Evolutionary conservation across 2,797 vertebrate species (phyloP), one percentile per base, ranked within the genome.

Genomic region (Hybognathus amarus): DNA sequence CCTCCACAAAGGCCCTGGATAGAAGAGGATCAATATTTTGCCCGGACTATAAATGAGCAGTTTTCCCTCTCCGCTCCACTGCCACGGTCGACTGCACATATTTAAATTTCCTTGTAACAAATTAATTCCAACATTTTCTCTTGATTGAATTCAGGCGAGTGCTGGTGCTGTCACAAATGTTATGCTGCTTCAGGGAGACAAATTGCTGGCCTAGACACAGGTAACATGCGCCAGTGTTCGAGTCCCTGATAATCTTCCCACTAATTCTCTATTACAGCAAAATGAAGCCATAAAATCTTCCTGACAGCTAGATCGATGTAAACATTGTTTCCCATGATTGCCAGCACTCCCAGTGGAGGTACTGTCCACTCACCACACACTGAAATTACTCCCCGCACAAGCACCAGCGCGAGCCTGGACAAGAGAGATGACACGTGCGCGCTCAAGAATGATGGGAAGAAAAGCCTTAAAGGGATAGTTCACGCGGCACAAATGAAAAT

Each of bases 201-300:
- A 97, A 99, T 99, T 97, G 97, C 97, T 95, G 95, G 97, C 97
- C 97, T 97, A 97, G 97, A 99, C 97, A 97, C 90, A 96, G 96
- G 97, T 98, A 99, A 99, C 98, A 98, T 97, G 98, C 97, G 95
- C 95, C 95, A 96, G 97, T 99, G 98, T 99, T 99, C n/a, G 98
- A 99, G 97, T 99, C 98, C 96, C 97, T 99, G 98, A 99, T 99
- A 99, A 99, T 99, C 98, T 98, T 97, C 95, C 97, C 98, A 98
- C 98, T 99, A 99, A 99, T 99, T 99, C 98, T 99, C 98, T 97
- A 99, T 99, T 99, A 99, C 98, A 98, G 97, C 98, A 98, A 99
- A 99, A 99, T 99, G 98, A 99, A 98, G 97, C 97, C 98, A 99
- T 99, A 99, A n/a, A 99, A 99, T 99, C 98, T 99, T 97, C 95